These are phyloP conservation scores for Acanthosepion lycidas DNA, from an alignment of 2,888 invertebrate genomes.

Conservation along the genomic window DNA sequence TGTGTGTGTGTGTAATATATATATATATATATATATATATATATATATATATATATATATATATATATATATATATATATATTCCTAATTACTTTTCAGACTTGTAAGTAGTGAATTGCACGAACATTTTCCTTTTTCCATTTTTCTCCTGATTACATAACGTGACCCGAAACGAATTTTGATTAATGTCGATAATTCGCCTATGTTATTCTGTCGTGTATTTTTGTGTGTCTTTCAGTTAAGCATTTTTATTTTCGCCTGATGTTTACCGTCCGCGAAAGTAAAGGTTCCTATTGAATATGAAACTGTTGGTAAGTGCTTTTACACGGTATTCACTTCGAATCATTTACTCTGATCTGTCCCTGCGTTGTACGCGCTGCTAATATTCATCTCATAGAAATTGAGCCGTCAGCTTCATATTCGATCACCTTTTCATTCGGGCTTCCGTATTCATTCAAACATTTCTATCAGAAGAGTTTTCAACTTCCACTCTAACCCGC, in stretches of 20 bases:
- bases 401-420: background rate
- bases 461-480: background rate
- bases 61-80: background rate
- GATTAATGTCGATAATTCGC: background rate
- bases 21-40: too few relatives aligned
- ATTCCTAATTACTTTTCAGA: background rate
- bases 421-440: background rate
- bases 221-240: background rate
- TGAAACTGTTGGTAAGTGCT: background rate
- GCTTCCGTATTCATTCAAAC: background rate
- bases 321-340: background rate
- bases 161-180: background rate
- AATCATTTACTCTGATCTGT: background rate
- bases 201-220: background rate
- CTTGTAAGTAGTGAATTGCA: background rate
- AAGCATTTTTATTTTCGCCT: background rate
- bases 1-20: background rate
- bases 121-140: background rate
- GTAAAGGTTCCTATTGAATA: background rate
- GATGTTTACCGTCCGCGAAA: conserved; percentile 17
- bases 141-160: background rate
- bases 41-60: background rate
- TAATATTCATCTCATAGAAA: background rate
- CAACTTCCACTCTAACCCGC: too few relatives aligned
- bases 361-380: background rate